Evolutionary conservation across 1,140 invertebrate genomes (phyloP).

Genomic region (Drosophila ercepeae): DNA sequence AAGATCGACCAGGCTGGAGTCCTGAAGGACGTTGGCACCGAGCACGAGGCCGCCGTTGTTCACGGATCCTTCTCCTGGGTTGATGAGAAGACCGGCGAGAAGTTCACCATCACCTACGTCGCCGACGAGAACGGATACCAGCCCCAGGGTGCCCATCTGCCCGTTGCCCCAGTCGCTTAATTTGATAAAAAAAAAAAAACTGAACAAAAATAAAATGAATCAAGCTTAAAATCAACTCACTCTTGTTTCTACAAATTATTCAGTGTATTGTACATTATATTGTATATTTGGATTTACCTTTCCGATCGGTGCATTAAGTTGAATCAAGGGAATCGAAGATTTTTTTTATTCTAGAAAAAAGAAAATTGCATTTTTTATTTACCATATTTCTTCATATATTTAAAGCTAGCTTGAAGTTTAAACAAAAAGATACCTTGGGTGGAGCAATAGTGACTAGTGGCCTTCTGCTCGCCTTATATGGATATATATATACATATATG

Average conservation of each 20-base stretch:
- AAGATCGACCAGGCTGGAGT: conserved; percentile 65
- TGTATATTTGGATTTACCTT: no score
- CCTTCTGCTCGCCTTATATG: no score
- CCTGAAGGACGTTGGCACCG: conserved; percentile 18
- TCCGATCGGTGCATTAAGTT: no score
- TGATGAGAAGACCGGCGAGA: conserved; percentile 52
- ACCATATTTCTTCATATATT: no score
- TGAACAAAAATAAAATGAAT: conserved; percentile 12
- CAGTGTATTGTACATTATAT: neutral
- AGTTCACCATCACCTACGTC: conserved; percentile 52
- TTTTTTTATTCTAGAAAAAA: no score
- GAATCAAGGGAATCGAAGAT: no score
- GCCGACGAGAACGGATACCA: conserved; percentile 88
- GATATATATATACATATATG: no score
- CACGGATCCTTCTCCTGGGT: conserved; percentile 44
- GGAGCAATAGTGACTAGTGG: no score
- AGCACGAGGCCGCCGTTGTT: conserved; percentile 54
- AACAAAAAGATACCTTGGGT: no score
- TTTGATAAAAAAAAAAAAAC: neutral
- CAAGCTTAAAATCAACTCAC: neutral
- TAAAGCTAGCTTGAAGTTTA: no score
- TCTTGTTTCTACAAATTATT: neutral
- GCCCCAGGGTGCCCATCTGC: conserved; percentile 86
- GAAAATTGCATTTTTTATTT: no score
- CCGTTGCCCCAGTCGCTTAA: conserved; percentile 83